Percentiles rank a stretch among this genome's conserved stretches.
phyloP scores from a whole-genome alignment of 1,140 invertebrate species.

The Drosophila orosa region DNA sequence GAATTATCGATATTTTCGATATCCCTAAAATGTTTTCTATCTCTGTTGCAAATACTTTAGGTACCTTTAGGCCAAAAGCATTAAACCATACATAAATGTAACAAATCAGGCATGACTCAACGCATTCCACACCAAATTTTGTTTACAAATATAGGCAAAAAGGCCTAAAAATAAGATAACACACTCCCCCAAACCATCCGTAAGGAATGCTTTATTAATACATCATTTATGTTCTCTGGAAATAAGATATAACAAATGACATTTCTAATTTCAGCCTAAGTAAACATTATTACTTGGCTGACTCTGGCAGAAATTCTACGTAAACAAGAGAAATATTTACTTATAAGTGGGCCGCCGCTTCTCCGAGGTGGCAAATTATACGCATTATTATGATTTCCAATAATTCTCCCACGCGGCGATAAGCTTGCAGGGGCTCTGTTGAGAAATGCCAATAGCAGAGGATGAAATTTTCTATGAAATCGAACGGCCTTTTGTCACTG shows the following conservation, averaged over 20 bases:
- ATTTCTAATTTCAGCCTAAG: background rate
- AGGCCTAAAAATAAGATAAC: conserved; percentile 8
- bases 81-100: background rate
- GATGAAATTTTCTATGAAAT: conserved; percentile 13
- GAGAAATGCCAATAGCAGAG: background rate
- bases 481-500: conserved; percentile 11
- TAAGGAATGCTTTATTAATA: background rate
- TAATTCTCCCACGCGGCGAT: conserved; percentile 1
- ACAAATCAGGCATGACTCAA: conserved; percentile 1
- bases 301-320: background rate
- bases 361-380: background rate
- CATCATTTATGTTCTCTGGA: conserved; percentile 1
- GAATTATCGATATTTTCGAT: background rate
- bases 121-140: background rate
- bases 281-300: conserved; percentile 3
- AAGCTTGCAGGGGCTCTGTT: background rate
- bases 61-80: background rate
- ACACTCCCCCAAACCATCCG: background rate
- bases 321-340: conserved; percentile 13
- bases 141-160: conserved; percentile 10
- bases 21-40: background rate
- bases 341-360: background rate
- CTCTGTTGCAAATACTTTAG: background rate
- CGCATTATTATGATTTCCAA: conserved; percentile 10
- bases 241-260: conserved; percentile 3